phyloP scores from a whole-genome alignment of 2,113 vertebrate species.

The Bothrops jararaca region DNA sequence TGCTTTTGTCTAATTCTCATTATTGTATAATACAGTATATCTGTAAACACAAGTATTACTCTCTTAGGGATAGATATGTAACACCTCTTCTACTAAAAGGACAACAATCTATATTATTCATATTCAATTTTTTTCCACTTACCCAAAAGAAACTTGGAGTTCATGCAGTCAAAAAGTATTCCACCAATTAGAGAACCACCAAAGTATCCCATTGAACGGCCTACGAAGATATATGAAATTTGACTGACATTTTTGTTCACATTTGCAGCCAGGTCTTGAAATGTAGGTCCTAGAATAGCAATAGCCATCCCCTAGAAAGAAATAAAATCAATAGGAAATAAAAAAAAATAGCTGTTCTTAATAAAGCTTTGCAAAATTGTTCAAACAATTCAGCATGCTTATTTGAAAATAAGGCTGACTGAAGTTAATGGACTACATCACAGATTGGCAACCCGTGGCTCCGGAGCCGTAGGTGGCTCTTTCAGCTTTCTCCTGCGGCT shows the following conservation, averaged over 20 bases:
- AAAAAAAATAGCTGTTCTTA: background rate
- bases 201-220: conserved; percentile 84
- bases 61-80: background rate
- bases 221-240: conserved; percentile 88
- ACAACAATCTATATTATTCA: background rate
- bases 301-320: conserved; percentile 84
- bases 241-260: conserved; percentile 84
- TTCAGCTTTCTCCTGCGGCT: no score
- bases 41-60: background rate
- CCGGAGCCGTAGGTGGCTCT: no score
- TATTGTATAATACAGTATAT: background rate
- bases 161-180: conserved; percentile 81
- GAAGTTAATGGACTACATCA: background rate
- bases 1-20: background rate
- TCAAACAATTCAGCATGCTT: background rate
- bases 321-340: conserved; percentile 1
- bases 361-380: background rate
- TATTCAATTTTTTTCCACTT: conserved; percentile 47
- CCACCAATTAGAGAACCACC: conserved; percentile 85
- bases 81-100: background rate
- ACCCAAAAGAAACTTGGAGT: conserved; percentile 85
- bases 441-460: no score
- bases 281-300: conserved; percentile 87
- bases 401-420: background rate
- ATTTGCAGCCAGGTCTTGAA: conserved; percentile 85